Evolutionary conservation across 1,140 invertebrate genomes (phyloP).

Genomic region (Scaptomyza hsui): DNA sequence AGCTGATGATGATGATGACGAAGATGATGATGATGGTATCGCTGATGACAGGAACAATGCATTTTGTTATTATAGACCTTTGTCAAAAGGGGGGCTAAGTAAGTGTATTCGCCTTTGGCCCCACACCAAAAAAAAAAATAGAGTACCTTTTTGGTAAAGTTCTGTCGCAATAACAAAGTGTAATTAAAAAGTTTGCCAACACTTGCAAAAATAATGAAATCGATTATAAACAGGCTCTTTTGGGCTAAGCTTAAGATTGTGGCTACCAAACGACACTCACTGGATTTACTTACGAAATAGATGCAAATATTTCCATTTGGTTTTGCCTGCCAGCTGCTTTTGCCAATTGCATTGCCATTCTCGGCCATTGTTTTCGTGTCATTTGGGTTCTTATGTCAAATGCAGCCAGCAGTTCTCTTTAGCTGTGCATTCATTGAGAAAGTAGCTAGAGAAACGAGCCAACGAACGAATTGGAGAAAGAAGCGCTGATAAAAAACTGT

Average conservation of each 20-base stretch:
- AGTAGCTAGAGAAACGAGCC: slow-evolving; percentile 39
- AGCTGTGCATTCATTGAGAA: slow-evolving; percentile 48
- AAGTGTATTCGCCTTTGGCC: slow-evolving; percentile 40
- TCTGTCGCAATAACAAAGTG: slow-evolving; percentile 63
- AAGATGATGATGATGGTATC: slow-evolving; percentile 12
- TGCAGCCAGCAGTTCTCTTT: slow-evolving; percentile 49
- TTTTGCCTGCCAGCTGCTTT: slow-evolving; percentile 32
- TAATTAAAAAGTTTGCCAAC: slow-evolving; percentile 71
- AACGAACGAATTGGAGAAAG: slow-evolving; percentile 17
- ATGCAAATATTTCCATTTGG: not conserved
- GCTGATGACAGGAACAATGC: slow-evolving; percentile 45
- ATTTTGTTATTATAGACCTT: slow-evolving; percentile 73
- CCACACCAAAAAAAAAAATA: slow-evolving; percentile 20
- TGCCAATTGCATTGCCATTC: slow-evolving; percentile 60
- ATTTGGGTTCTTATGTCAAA: slow-evolving; percentile 49
- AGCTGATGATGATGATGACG: slow-evolving; percentile 3
- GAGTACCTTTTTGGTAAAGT: slow-evolving; percentile 65
- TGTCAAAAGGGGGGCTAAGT: slow-evolving; percentile 14
- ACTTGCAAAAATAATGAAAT: slow-evolving; percentile 72
- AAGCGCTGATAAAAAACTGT: slow-evolving; percentile 56
- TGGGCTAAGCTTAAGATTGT: slow-evolving; percentile 1
- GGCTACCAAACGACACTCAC: not conserved
- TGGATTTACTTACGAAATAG: not conserved
- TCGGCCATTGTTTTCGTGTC: slow-evolving; percentile 59
- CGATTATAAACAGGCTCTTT: slow-evolving; percentile 61